These are phyloP conservation scores for Hypselothyrea guttata DNA, from an alignment of 2,888 invertebrate species.

Conservation along the genomic window DNA sequence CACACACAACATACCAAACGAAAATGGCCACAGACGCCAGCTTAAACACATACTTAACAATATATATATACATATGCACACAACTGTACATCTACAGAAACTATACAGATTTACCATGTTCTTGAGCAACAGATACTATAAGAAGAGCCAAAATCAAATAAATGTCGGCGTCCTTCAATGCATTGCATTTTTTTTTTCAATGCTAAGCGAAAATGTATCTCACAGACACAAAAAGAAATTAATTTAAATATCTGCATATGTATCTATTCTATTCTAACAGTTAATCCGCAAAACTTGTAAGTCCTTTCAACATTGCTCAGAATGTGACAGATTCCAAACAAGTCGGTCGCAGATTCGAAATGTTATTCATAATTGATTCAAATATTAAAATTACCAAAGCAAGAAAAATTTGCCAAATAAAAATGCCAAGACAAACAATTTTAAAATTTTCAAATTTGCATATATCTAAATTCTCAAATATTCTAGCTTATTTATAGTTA, in stretches of 20 bases:
- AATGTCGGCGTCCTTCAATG: constrained; percentile 70
- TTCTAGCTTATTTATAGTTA: constrained; percentile 69
- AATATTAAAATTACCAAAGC: constrained; percentile 54
- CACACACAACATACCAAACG: constrained; percentile 7
- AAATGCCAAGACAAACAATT: constrained; percentile 54
- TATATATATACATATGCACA: constrained; percentile 26
- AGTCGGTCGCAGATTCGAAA: constrained; percentile 41
- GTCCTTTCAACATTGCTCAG: constrained; percentile 44
- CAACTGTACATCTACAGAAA: constrained; percentile 24
- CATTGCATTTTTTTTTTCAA: constrained; percentile 73
- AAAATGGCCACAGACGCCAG: constrained; percentile 53
- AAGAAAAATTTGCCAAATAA: constrained; percentile 24
- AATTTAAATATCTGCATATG: too few species aligned
- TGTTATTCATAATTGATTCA: constrained; percentile 63
- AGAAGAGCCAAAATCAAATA: constrained; percentile 60
- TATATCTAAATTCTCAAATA: constrained; percentile 45
- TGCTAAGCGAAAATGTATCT: constrained; percentile 55
- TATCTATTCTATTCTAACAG: constrained; percentile 1
- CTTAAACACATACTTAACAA: constrained; percentile 12
- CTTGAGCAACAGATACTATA: constrained; percentile 35
- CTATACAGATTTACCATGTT: constrained; percentile 23
- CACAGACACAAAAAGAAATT: too few species aligned
- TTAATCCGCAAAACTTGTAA: constrained; percentile 38
- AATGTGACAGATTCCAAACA: constrained; percentile 44
- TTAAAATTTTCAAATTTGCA: constrained; percentile 51